Base-by-base conservation (phyloP, 2,888 invertebrate species). In the Shargacucullia verbasci region DNA sequence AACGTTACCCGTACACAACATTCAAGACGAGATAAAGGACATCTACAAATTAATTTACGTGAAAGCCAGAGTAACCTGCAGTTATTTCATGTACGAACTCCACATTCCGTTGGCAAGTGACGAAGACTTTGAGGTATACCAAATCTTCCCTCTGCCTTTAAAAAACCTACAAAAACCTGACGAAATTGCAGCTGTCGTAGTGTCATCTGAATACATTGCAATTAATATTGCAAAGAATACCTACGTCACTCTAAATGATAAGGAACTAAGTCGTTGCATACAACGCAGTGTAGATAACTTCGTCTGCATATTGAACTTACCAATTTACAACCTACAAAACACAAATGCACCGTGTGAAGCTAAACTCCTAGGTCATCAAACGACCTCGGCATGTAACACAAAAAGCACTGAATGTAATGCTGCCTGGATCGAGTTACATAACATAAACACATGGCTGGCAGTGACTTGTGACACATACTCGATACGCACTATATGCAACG, bases 341-440 rank as follows among this genome's bases (percentile, higher is more conserved):
- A 11, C 10, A 8, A 38, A 52, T 20, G 41, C 50, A 13, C 53
- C 53, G 1, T 45, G 53, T 33, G 53, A 54, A 54, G 46, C 46
- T 7, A 46, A 46, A 27, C n/a, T 46, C 7, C 34, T 54, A 8
- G 27, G 46, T 20, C 46, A 54, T 35, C 15, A 25, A 9, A 13
- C 40, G 10, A 40, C 34, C 9, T 25, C 20, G 7, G 34, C 45
- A 0, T 54, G 46, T 15, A 34, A 11, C 11, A 25, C n/a, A 39
- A 35, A 27, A 5, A 35, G 35, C 10, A 35, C 15, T 0, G 25
- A 31, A 40, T 54, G 54, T 33, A 14, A 40, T 3, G 10, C 40
- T 5, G 25, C 34, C 13, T 54, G 54, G 54, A 27, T 46, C 10
- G 27, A 39, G 31, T 46, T 54, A 46, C 46, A 54, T 15, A 38